phyloP scores from a whole-genome alignment of 2,113 vertebrate species.

The Thamnaconus septentrionalis region DNA sequence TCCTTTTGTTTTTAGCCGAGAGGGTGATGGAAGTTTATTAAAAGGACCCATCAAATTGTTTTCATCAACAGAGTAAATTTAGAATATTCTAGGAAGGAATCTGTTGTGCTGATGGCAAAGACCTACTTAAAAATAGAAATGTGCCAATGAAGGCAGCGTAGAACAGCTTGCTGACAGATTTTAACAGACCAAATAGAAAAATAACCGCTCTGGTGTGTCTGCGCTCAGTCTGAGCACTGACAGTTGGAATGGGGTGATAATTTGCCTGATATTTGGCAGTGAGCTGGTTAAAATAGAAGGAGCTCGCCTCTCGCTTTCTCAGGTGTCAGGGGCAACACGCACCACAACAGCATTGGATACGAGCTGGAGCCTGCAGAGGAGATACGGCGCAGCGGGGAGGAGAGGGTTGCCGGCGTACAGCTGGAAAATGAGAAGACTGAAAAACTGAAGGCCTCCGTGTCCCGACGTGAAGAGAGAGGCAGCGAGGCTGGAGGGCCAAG shows the following conservation, averaged over 20 bases:
- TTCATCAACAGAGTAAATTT: too few relatives aligned
- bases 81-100: too few relatives aligned
- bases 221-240: not conserved
- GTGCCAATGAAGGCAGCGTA: too few relatives aligned
- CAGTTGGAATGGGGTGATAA: not conserved
- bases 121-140: too few relatives aligned
- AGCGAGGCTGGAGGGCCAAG: not conserved
- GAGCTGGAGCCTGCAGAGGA: constrained; percentile 4
- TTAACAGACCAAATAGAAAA: not conserved
- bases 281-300: constrained; percentile 63
- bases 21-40: too few relatives aligned
- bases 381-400: not conserved
- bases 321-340: constrained; percentile 72
- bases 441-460: too few relatives aligned
- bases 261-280: constrained; percentile 36
- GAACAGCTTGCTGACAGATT: too few relatives aligned
- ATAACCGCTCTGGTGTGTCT: not conserved
- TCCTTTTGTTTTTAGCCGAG: too few relatives aligned
- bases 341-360: constrained; percentile 10
- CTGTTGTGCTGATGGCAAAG: too few relatives aligned
- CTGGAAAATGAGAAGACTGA: too few relatives aligned
- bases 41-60: too few relatives aligned
- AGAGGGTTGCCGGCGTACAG: not conserved
- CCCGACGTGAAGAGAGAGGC: too few relatives aligned
- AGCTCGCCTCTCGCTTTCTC: constrained; percentile 56